phyloP scores from a whole-genome alignment of 2,888 invertebrate genomes.

The Pantelozetes paolii region DNA sequence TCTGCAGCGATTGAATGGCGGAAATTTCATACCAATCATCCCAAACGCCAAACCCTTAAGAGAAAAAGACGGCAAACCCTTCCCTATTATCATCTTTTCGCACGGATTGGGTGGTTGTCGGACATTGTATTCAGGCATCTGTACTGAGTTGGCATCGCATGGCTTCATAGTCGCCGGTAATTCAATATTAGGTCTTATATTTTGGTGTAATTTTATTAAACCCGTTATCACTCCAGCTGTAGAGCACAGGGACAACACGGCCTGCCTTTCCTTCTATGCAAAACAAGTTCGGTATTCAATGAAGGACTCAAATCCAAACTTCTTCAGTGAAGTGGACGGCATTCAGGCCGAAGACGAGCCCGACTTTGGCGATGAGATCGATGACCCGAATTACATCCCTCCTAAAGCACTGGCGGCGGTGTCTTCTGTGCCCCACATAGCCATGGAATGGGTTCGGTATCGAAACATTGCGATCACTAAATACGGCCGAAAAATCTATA shows the following conservation, averaged over 20 bases:
- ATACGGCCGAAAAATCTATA: slow-evolving; percentile 1
- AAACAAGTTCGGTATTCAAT: slow-evolving; percentile 39
- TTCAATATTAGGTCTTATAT: too few species aligned
- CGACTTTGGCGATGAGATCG: slow-evolving; percentile 43
- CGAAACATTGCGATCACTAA: slow-evolving; percentile 19
- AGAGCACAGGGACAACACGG: slow-evolving; percentile 47
- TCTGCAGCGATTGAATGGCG: slow-evolving; percentile 42
- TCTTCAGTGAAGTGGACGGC: slow-evolving; percentile 36
- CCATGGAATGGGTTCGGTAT: slow-evolving; percentile 42
- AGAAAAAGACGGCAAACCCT: slow-evolving; percentile 43
- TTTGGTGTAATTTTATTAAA: too few species aligned
- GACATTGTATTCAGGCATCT: slow-evolving; percentile 61
- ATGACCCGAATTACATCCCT: slow-evolving; percentile 43
- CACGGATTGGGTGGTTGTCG: slow-evolving; percentile 64
- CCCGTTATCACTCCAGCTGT: slow-evolving; percentile 29
- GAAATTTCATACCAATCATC: slow-evolving; percentile 57
- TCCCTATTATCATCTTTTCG: slow-evolving; percentile 62
- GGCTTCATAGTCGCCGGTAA: slow-evolving; percentile 63
- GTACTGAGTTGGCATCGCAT: slow-evolving; percentile 62
- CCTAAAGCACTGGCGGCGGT: slow-evolving; percentile 40
- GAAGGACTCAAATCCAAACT: slow-evolving; percentile 39
- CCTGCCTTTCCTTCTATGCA: slow-evolving; percentile 47
- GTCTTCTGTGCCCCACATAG: slow-evolving; percentile 38
- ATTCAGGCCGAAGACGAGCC: slow-evolving; percentile 28
- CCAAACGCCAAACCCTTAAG: slow-evolving; percentile 56